Conservation (phyloP, 2,797 vertebrate species). For the Simalia tracyae region DNA sequence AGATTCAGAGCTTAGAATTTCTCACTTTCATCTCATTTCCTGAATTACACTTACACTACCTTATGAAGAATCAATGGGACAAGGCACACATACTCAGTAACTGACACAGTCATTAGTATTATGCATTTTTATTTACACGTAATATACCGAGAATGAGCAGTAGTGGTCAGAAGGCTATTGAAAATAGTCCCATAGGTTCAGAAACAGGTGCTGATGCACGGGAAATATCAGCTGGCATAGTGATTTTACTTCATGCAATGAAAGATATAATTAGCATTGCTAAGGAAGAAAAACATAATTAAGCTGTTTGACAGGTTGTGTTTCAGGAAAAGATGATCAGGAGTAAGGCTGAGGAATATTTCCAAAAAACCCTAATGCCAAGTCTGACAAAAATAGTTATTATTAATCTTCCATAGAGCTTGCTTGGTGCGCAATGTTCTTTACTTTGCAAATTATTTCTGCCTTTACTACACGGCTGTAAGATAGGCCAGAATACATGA, state of each 20-base stretch:
- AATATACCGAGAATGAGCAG: neutral
- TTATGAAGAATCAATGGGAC: neutral
- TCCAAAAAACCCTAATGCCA: neutral
- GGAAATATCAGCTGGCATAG: conserved; percentile 4
- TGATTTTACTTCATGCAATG: conserved; percentile 16
- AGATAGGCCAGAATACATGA: neutral
- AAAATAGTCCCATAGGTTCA: conserved; percentile 3
- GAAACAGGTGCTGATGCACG: neutral
- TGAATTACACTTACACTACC: neutral
- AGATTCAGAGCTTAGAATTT: neutral
- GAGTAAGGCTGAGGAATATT: neutral
- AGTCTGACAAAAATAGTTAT: neutral
- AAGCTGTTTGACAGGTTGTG: conserved; percentile 5
- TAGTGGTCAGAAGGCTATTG: neutral
- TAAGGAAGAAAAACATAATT: conserved; percentile 16
- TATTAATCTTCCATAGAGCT: neutral
- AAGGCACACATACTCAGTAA: neutral
- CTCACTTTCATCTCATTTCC: neutral
- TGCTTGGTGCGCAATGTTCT: neutral
- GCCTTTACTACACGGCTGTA: neutral
- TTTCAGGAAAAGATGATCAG: conserved; percentile 12
- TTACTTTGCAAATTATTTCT: neutral
- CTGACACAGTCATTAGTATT: neutral
- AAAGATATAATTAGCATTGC: conserved; percentile 19
- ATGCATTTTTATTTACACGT: neutral